Evolutionary conservation across 2,888 invertebrate species (phyloP), one percentile per base, ranked within the genome.

Genomic region (Campopleginae sp.): DNA sequence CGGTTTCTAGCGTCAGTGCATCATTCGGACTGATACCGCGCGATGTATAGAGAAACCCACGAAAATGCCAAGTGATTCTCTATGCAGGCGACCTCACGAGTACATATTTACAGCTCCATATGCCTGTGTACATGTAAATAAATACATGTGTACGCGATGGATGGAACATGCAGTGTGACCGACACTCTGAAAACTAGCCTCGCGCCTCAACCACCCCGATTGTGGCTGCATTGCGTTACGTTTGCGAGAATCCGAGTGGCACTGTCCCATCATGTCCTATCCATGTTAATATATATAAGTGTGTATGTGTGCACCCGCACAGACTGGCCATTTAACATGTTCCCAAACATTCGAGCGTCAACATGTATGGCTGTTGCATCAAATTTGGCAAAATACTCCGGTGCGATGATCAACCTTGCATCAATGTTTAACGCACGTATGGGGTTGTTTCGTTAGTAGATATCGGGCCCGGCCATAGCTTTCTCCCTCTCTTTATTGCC

Each of bases 321-420:
- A 31, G 58, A 33, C 33, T 27, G 61, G 68, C 71, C 72, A 63
- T 77, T 80, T 70, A 76, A 76, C 70, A 70, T 76, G 82, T 75
- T 72, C 14, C 71, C 54, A 77, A 82, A 82, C 80, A 86, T 87
- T 75, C n/a, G 78, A 70, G 77, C 44, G 48, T 75, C 75, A 75
- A 65, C 63, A 70, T 46, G 12, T 80, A 65, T 65, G 81, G 77
- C n/a, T 65, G 58, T 79, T 83, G 83, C 87, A 87, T 87, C 85
- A 87, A 89, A 88, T 89, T 88, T 87, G 82, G 86, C 87, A 88
- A 89, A 89, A 88, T 88, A 87, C 87, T 85, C 86, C 82, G 88
- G 86, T 19, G 71, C 38, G 44, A 72, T 58, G 19, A 58, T 54
- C 76, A 42, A 5, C 38, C 63, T 51, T n/a, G 48, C 51, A 23